Evolutionary conservation across 1,140 invertebrate genomes (phyloP).

Genomic region (Drosophila ogumai): DNA sequence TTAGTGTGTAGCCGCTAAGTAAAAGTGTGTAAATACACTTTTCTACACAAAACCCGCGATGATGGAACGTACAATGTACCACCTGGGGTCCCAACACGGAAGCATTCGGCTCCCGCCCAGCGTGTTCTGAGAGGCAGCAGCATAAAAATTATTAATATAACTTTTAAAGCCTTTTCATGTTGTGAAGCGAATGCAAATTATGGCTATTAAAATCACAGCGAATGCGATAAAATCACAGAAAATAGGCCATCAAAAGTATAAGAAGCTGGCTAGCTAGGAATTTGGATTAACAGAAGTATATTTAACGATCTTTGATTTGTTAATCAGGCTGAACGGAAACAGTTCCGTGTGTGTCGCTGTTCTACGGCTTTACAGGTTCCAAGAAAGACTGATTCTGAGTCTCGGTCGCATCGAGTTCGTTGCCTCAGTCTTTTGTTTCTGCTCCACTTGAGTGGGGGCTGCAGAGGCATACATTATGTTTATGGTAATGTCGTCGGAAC

Average conservation of each 20-base stretch:
- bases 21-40: background rate
- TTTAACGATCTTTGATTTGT: slow-evolving; percentile 39
- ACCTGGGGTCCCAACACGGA: slow-evolving; percentile 41
- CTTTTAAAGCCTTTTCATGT: slow-evolving; percentile 36
- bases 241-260: slow-evolving; percentile 57
- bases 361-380: slow-evolving; percentile 35
- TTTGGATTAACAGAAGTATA: slow-evolving; percentile 36
- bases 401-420: slow-evolving; percentile 30
- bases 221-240: slow-evolving; percentile 43
- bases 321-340: slow-evolving; percentile 36
- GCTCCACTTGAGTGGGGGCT: slow-evolving; percentile 22
- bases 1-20: background rate
- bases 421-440: slow-evolving; percentile 53
- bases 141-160: slow-evolving; percentile 41
- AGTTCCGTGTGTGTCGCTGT: slow-evolving; percentile 53
- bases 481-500: slow-evolving; percentile 30
- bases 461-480: slow-evolving; percentile 33
- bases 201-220: slow-evolving; percentile 43
- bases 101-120: slow-evolving; percentile 25
- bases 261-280: slow-evolving; percentile 26
- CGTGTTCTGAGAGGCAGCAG: slow-evolving; percentile 29
- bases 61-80: slow-evolving; percentile 4
- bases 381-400: slow-evolving; percentile 32
- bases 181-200: slow-evolving; percentile 28
- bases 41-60: background rate